Base-by-base conservation (phyloP, 1,140 invertebrate genomes). In the Vollenhovia emeryi region DNA sequence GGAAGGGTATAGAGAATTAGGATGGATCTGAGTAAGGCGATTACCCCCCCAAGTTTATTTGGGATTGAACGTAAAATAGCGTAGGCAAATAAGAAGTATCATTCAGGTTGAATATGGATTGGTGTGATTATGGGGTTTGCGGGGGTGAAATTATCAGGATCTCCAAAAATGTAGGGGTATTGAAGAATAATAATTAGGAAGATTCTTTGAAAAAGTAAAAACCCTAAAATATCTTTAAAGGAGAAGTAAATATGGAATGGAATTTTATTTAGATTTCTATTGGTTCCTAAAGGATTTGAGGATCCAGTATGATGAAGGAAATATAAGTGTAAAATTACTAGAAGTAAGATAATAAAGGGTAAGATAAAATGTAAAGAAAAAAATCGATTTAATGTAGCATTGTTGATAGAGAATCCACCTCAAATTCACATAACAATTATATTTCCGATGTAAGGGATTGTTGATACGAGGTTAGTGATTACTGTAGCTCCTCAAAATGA, bases 331-430 rank as follows among this genome's bases (percentile, higher is more conserved):
- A 60, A 0, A 3, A 60, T 30, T 7, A 60, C 6, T 60, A 60
- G 18, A 18, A 60, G 33, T 33, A 60, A 0, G 0, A 59, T 30
- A 5, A 59, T 27, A 59, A 59, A 59, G 1, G 55, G 13, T 0
- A 59, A 4, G 3, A 59, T 85, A 85, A 95, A 89, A 88, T 89
- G 89, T 76, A 89, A 87, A 90, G 92, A 91, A 89, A 91, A 92
- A 76, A 91, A 93, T 91, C 52, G 21, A 57, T 57, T 57, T 57
- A 57, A 57, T 11, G 52, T 57, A 3, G 24, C 55, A 21, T 52
- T 52, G 21, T n/a, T 21, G 21, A 52, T 52, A 0, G 50, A 52
- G 5, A 52, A 52, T 9, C 50, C 50, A 0, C 50, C 50, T 5
- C 50, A 52, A 52, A 52, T 52, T 21, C 50, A 52, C 21, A 52